These are phyloP conservation scores for Epistrophe eligans DNA, from an alignment of 2,888 invertebrate species.

Conservation along the genomic window DNA sequence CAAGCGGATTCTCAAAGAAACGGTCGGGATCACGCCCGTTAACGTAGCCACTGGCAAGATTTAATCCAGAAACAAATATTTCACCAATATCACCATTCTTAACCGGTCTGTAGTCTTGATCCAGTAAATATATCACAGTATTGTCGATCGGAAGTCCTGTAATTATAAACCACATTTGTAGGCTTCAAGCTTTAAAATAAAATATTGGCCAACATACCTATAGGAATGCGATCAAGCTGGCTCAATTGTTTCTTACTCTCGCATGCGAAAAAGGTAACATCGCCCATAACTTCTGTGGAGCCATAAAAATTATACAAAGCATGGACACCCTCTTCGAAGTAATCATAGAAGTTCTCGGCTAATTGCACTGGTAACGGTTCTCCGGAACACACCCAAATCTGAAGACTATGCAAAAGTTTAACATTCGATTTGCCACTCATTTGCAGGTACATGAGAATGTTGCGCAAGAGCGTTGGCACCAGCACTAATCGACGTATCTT, in stretches of 20 bases:
- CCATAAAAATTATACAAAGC: conserved; percentile 94
- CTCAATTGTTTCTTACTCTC: conserved; percentile 86
- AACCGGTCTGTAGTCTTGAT: conserved; percentile 89
- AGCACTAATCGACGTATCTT: conserved; percentile 92
- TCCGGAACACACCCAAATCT: conserved; percentile 94
- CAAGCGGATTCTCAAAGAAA: conserved; percentile 91
- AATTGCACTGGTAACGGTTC: conserved; percentile 90
- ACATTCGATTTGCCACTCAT: conserved; percentile 85
- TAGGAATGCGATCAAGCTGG: conserved; percentile 89
- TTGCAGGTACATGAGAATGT: conserved; percentile 90
- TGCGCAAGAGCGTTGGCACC: conserved; percentile 92
- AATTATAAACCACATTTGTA: conserved; percentile 37
- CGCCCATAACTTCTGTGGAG: conserved; percentile 96
- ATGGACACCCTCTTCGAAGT: conserved; percentile 88
- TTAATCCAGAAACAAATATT: conserved; percentile 91
- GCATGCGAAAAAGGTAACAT: conserved; percentile 92
- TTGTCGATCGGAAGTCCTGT: conserved; percentile 91
- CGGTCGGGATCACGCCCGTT: conserved; percentile 89
- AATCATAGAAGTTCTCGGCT: conserved; percentile 90
- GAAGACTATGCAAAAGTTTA: conserved; percentile 86
- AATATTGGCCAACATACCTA: conserved; percentile 87
- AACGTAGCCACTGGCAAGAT: conserved; percentile 92
- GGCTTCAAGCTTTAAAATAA: neutral
- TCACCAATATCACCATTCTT: conserved; percentile 91
- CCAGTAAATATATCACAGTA: conserved; percentile 91